phyloP scores from a whole-genome alignment of 2,888 invertebrate species.

The Geotrupes spiniger region DNA sequence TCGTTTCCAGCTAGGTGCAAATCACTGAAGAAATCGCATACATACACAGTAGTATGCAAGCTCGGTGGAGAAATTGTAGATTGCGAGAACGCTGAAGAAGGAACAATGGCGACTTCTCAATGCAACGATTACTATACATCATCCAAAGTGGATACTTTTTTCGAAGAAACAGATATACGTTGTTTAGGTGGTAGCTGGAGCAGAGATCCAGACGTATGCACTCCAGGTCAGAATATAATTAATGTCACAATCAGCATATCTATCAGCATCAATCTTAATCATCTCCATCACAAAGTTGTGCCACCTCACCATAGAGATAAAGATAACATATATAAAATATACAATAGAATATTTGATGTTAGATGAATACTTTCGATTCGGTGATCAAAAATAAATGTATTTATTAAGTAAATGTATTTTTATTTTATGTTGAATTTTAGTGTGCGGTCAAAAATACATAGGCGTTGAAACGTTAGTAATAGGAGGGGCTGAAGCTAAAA shows the following conservation, averaged over 20 bases:
- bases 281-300: too few species aligned
- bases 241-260: not conserved
- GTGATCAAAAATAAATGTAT: not conserved
- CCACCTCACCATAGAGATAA: too few species aligned
- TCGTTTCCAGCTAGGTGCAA: constrained; percentile 4
- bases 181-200: constrained; percentile 2
- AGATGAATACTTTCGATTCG: constrained; percentile 3
- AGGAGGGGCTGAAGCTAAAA: not conserved
- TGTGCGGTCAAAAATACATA: constrained; percentile 3
- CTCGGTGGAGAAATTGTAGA: not conserved
- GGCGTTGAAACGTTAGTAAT: not conserved
- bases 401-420: not conserved
- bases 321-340: not conserved
- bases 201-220: not conserved
- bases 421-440: constrained; percentile 2
- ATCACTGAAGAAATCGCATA: constrained; percentile 1
- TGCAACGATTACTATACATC: not conserved
- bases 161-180: not conserved
- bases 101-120: not conserved
- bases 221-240: constrained; percentile 7
- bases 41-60: constrained; percentile 8
- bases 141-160: too few species aligned
- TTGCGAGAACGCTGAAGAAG: constrained; percentile 6
- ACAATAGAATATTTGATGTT: constrained; percentile 9
- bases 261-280: not conserved